phyloP scores from a whole-genome alignment of 2,888 invertebrate species.

The Linyphia triangularis region DNA sequence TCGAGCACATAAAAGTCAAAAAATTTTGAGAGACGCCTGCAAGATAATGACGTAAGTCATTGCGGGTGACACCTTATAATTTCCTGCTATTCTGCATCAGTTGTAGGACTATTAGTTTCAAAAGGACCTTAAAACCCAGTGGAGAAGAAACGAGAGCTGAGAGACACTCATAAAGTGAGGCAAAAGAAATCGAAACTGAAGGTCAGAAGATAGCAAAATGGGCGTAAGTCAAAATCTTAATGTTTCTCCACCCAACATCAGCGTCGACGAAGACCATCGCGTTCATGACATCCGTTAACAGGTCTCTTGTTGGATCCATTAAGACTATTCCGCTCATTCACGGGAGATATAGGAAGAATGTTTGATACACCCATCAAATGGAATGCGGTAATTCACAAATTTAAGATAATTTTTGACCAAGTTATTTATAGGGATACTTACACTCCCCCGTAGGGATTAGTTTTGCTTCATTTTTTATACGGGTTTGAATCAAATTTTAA shows the following conservation, averaged over 20 bases:
- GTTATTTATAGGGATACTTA: background rate
- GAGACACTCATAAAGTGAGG: slow-evolving; percentile 4
- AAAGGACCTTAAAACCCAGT: slow-evolving; percentile 29
- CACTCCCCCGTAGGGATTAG: no score
- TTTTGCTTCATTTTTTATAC: no score
- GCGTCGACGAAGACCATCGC: slow-evolving; percentile 29
- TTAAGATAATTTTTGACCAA: background rate
- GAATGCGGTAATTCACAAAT: slow-evolving; percentile 13
- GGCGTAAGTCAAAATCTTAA: slow-evolving; percentile 32
- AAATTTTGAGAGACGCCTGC: slow-evolving; percentile 40
- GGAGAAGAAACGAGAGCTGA: slow-evolving; percentile 45
- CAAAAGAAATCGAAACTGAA: slow-evolving; percentile 28
- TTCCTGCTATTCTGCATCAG: slow-evolving; percentile 53
- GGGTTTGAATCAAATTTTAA: no score
- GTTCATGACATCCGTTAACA: slow-evolving; percentile 8
- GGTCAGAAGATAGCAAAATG: slow-evolving; percentile 47
- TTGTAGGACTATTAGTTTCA: slow-evolving; percentile 32
- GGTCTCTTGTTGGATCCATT: background rate
- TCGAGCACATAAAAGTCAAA: background rate
- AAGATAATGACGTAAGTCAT: slow-evolving; percentile 42
- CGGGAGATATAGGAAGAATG: background rate
- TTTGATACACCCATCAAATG: slow-evolving; percentile 12
- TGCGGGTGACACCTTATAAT: slow-evolving; percentile 70
- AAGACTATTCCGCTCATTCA: slow-evolving; percentile 6
- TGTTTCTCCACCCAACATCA: slow-evolving; percentile 50